Base-by-base conservation (phyloP, 2,888 invertebrate genomes). In the Drosophila quasianomalipes region DNA sequence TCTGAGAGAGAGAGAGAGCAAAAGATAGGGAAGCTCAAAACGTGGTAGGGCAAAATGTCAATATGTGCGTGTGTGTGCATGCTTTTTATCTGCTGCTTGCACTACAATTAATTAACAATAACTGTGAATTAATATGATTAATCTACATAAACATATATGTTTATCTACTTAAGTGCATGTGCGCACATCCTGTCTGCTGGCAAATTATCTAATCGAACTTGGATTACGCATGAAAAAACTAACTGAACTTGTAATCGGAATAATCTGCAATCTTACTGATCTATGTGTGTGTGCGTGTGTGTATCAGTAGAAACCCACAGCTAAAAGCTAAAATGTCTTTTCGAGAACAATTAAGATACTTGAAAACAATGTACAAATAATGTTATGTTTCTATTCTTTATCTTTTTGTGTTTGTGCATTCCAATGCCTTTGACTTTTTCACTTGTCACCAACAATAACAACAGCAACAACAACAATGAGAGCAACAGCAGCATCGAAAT, bases 161-260 rank as follows among this genome's bases (percentile, higher is more conserved):
- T 60, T 51, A 33, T 47, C 37, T 55, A 33, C 33, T 53, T 66
- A 69, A 53, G 47, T 58, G 58, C 41, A 63, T 41, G 26, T 70
- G 60, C 57, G 60, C 65, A 70, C 65, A 68, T 80, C 76, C 80
- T 79, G 76, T 54, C 10, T 58, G 14, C 59, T 28, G n/a, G n/a
- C 53, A 68, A 76, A 79, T 81, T 79, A 79, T 81, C 77, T 79
- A 79, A 79, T 79, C 79, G 72, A 66, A 26, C 5, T 35, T 31
- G 68, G 70, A 71, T 79, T 68, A 71, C 62, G 62, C 69, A 59
- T 54, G 47, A 55, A 55, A 53, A 37, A 64, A 53, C 28, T 35
- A 30, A 28, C 44, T 53, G 41, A 63, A 30, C 54, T 74, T 67
- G 41, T 66, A 69, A 77, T 74, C 63, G 60, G 35, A 72, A 61